Percentiles rank a stretch among this genome's conserved stretches.
Evolutionary conservation across 2,797 vertebrate genomes (phyloP).

Genomic region (Erethizon dorsatum): DNA sequence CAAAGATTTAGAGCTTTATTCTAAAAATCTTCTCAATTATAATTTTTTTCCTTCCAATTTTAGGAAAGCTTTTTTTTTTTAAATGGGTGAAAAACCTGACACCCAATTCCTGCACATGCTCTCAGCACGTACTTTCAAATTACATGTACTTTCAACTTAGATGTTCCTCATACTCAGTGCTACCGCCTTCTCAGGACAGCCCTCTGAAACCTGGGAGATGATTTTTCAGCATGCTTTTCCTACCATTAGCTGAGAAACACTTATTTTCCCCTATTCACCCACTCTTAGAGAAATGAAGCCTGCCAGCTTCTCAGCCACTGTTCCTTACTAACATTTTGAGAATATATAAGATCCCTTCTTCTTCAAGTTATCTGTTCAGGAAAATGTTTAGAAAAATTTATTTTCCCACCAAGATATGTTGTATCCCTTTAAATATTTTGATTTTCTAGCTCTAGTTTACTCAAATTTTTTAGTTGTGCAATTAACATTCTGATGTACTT

Average conservation of each 20-base stretch:
- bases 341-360: neutral
- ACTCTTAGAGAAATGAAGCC: neutral
- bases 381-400: neutral
- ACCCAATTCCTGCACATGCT: neutral
- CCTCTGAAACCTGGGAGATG: neutral
- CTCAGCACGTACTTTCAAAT: neutral
- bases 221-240: neutral
- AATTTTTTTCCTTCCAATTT: conserved; percentile 1
- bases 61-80: neutral
- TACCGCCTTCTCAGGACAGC: neutral
- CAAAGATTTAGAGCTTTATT: neutral
- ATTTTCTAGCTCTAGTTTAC: neutral
- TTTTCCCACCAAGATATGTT: neutral
- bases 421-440: conserved; percentile 18
- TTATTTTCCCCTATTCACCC: neutral
- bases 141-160: neutral
- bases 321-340: conserved; percentile 1
- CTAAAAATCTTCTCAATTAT: neutral
- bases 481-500: neutral
- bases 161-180: neutral
- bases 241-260: neutral
- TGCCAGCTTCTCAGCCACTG: neutral
- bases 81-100: neutral
- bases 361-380: neutral
- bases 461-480: neutral